A percentile compares a stretch with the other conserved stretches of the same genome.
Evolutionary conservation across 2,888 invertebrate genomes (phyloP).

Genomic region (Drosophila setosimentum): DNA sequence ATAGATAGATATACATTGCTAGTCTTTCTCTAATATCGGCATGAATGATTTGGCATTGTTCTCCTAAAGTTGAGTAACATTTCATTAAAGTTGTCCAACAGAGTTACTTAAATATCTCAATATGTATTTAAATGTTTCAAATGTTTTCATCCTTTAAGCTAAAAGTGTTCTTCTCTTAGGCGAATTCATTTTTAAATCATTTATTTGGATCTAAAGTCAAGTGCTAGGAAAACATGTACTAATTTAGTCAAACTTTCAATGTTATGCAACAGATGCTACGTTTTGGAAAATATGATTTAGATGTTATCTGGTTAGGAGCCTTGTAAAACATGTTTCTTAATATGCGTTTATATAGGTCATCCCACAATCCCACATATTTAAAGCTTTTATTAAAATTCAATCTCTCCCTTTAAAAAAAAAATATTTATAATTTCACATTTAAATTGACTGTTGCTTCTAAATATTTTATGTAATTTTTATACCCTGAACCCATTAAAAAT

Average conservation of each 20-base stretch:
- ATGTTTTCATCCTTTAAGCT: not conserved
- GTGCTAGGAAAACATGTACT: not conserved
- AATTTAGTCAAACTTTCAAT: not conserved
- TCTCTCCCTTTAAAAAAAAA: not conserved
- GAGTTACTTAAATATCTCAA: not conserved
- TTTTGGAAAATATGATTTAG: not conserved
- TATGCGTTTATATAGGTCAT: too few species aligned
- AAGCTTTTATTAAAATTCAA: too few species aligned
- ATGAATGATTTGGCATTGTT: not conserved
- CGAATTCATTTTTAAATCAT: not conserved
- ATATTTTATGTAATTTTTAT: too few species aligned
- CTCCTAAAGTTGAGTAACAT: not conserved
- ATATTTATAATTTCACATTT: not conserved
- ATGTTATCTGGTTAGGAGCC: too few species aligned
- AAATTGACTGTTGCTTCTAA: not conserved
- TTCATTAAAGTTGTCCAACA: not conserved
- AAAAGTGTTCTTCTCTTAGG: not conserved
- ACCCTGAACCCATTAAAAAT: too few species aligned
- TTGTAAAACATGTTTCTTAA: too few species aligned
- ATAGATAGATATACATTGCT: not conserved
- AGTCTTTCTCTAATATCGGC: not conserved
- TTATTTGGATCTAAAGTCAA: not conserved
- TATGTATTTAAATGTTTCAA: too few species aligned
- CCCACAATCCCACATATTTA: too few species aligned
- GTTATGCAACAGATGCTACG: not conserved